Conservation (phyloP, 2,797 vertebrate genomes). For the Poliocrania exsul region DNA sequence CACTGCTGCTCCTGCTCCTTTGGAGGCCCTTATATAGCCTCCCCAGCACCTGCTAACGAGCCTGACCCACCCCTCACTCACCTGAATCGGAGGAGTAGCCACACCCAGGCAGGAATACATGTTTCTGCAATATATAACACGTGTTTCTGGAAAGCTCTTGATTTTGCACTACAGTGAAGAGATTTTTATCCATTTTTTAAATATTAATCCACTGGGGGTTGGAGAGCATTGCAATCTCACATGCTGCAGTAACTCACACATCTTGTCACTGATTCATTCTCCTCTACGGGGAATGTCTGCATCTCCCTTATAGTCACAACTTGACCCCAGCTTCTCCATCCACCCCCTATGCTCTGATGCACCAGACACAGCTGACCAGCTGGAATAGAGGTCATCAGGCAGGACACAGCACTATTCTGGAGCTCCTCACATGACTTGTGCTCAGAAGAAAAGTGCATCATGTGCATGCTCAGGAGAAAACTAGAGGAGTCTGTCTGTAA, state of each 20-base stretch:
- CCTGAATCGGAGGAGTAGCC: too few species aligned
- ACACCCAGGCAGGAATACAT: too few species aligned
- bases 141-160: neutral
- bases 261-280: neutral
- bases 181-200: neutral
- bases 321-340: neutral
- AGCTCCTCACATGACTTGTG: neutral
- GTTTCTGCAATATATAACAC: neutral
- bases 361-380: neutral
- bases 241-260: neutral
- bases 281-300: neutral
- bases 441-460: neutral
- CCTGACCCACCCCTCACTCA: too few species aligned
- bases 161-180: neutral
- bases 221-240: neutral
- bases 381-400: neutral
- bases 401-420: neutral
- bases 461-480: neutral
- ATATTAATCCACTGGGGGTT: neutral
- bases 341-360: accelerated
- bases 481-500: neutral
- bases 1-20: too few species aligned
- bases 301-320: neutral
- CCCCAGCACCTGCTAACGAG: too few species aligned
- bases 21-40: too few species aligned